Percentiles rank a stretch among this genome's conserved stretches.
Conservation (phyloP, 1,140 invertebrate species). For the Zaprionus capensis region DNA sequence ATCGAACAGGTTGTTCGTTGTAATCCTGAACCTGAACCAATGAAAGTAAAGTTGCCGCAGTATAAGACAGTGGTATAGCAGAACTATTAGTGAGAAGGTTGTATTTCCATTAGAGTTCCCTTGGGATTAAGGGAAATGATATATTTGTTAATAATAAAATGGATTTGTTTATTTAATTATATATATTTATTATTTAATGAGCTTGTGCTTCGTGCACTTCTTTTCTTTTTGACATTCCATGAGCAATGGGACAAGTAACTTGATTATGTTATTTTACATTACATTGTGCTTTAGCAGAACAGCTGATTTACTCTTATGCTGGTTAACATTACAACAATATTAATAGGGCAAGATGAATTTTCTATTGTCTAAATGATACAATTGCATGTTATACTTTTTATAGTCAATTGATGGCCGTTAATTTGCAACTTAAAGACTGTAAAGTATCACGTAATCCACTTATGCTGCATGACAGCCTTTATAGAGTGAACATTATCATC, state of each 20-base stretch:
- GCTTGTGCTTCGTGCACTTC: too few relatives aligned
- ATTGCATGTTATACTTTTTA: neutral
- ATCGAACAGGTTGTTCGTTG: constrained; percentile 32
- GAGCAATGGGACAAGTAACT: too few relatives aligned
- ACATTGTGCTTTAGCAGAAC: too few relatives aligned
- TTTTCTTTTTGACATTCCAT: too few relatives aligned
- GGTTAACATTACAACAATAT: too few relatives aligned
- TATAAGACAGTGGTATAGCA: neutral
- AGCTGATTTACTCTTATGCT: too few relatives aligned
- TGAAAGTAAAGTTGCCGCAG: neutral
- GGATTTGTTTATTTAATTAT: too few relatives aligned
- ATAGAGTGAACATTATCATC: constrained; percentile 37
- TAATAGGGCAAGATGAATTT: neutral
- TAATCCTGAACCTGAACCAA: constrained; percentile 34
- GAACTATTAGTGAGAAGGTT: neutral
- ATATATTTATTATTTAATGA: too few relatives aligned
- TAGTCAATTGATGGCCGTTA: constrained; percentile 11
- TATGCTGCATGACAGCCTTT: neutral
- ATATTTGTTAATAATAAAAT: too few relatives aligned
- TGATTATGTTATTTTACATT: too few relatives aligned
- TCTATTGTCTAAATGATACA: neutral
- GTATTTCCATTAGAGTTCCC: too few relatives aligned
- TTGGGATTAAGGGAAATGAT: neutral
- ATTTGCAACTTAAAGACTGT: constrained; percentile 8
- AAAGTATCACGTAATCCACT: neutral